A percentile compares a stretch with the other conserved stretches of the same genome.
These are phyloP conservation scores for Sebastes cheni DNA, from an alignment of 2,797 vertebrate species.

Conservation along the genomic window DNA sequence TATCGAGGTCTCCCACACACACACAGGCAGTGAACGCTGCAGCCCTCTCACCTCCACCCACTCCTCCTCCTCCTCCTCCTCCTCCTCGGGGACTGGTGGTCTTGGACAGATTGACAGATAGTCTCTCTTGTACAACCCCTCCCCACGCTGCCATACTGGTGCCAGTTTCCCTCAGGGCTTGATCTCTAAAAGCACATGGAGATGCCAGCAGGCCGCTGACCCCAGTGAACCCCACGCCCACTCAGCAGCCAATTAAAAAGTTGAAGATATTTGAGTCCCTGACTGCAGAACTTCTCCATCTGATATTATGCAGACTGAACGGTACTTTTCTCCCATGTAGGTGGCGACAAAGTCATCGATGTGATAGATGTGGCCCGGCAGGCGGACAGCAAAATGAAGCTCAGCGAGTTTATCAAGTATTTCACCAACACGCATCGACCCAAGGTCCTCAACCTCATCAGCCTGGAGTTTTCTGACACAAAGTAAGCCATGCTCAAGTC, in stretches of 20 bases:
- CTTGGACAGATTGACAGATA: constrained; percentile 63
- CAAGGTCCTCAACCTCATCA: constrained; percentile 99
- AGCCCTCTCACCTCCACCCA: constrained; percentile 61
- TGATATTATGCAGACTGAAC: neutral
- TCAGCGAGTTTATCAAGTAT: constrained; percentile 95
- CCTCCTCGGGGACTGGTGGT: constrained; percentile 50
- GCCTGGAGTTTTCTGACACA: constrained; percentile 98
- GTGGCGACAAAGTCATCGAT: constrained; percentile 96
- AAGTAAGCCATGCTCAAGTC: constrained; percentile 83
- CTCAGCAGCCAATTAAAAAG: constrained; percentile 56
- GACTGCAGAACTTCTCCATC: neutral
- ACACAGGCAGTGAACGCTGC: constrained; percentile 14
- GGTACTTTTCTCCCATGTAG: constrained; percentile 68
- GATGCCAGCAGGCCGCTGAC: constrained; percentile 53
- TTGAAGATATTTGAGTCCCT: neutral
- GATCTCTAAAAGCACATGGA: constrained; percentile 51
- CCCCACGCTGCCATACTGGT: constrained; percentile 43
- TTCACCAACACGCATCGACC: constrained; percentile 90
- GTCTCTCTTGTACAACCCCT: constrained; percentile 29
- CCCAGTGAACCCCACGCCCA: constrained; percentile 39
- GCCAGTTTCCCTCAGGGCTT: constrained; percentile 65
- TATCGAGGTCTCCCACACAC: constrained; percentile 29
- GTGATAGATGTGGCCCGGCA: constrained; percentile 99
- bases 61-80: constrained; percentile 32
- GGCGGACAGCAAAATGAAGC: constrained; percentile 99